A percentile compares a stretch with the other conserved stretches of the same genome.
These are phyloP conservation scores for Pachycephala philippinensis DNA, from an alignment of 2,113 vertebrate genomes.

Conservation along the genomic window DNA sequence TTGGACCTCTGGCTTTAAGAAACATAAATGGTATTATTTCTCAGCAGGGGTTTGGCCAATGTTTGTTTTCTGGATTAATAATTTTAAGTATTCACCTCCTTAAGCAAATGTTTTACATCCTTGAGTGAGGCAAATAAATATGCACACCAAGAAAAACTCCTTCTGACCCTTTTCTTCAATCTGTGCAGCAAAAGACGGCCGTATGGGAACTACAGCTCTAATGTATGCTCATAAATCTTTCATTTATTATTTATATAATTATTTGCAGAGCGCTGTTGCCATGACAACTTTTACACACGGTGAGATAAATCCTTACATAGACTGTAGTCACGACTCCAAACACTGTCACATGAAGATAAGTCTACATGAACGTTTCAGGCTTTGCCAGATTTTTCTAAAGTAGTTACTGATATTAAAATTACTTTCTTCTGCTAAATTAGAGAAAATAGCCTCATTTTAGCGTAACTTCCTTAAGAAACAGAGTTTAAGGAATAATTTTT, in stretches of 20 bases:
- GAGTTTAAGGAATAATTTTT: neutral
- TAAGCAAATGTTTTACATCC: neutral
- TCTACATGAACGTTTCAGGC: neutral
- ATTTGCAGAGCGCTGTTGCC: constrained; percentile 29
- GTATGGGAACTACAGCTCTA: neutral
- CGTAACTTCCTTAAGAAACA: neutral
- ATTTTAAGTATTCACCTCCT: neutral
- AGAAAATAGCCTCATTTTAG: neutral
- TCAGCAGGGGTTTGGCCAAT: neutral
- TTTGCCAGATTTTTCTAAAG: constrained; percentile 15
- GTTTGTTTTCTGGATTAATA: constrained; percentile 1
- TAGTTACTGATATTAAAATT: neutral
- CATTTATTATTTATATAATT: constrained; percentile 60
- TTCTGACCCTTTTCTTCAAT: neutral
- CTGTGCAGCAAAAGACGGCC: neutral
- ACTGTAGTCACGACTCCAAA: constrained; percentile 4
- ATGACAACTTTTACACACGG: constrained; percentile 4
- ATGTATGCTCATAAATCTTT: neutral
- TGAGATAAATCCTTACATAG: constrained; percentile 3
- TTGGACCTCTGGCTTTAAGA: neutral
- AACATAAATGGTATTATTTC: neutral
- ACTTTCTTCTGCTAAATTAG: neutral
- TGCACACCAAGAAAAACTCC: neutral
- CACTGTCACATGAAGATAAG: constrained; percentile 1
- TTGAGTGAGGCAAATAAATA: neutral